A percentile compares a stretch with the other conserved stretches of the same genome.
These are phyloP conservation scores for Alouatta caraya DNA, from an alignment of 2,797 vertebrate species.

Conservation along the genomic window DNA sequence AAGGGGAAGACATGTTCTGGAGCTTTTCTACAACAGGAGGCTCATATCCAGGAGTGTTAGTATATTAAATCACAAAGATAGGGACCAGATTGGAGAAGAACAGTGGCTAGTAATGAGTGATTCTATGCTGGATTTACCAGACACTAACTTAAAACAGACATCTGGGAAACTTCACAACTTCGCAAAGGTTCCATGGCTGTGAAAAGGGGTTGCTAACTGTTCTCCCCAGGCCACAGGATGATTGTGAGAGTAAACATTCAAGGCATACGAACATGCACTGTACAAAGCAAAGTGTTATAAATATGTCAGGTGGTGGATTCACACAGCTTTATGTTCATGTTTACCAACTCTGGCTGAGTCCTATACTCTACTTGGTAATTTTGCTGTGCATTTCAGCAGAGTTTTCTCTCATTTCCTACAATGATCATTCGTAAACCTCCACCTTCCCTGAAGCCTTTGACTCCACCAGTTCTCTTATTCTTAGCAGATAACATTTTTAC, in stretches of 20 bases:
- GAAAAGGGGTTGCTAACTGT: neutral
- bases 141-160: neutral
- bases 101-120: neutral
- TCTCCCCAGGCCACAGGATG: neutral
- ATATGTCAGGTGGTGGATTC: neutral
- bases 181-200: neutral
- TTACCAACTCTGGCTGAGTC: neutral
- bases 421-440: neutral
- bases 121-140: neutral
- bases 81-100: neutral
- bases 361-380: neutral
- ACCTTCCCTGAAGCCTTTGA: neutral
- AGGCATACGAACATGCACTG: neutral
- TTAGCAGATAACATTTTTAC: neutral
- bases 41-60: neutral
- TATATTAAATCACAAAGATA: neutral
- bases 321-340: neutral
- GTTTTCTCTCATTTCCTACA: neutral
- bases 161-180: neutral
- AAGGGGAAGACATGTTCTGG: neutral
- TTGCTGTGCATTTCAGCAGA: neutral
- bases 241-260: neutral
- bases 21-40: neutral
- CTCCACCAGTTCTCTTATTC: neutral
- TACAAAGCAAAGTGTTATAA: neutral